Evolutionary conservation across 2,797 vertebrate species (phyloP).

Genomic region (Lateolabrax maculatus): DNA sequence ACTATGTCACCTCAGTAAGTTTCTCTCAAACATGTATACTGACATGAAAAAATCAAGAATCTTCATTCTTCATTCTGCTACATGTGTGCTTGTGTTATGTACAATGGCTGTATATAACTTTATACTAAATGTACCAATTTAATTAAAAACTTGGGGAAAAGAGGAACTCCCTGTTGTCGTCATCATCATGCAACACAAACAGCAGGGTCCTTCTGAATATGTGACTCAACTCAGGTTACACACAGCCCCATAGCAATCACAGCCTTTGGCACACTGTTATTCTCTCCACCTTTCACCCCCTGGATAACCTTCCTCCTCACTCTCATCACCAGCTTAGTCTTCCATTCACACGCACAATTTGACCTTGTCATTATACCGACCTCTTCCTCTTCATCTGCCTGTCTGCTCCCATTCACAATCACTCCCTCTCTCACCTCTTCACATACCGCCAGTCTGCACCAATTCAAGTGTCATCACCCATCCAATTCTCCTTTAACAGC

Average conservation of each 20-base stretch:
- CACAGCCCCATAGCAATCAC: constrained; percentile 14
- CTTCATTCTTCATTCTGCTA: neutral
- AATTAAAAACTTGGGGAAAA: neutral
- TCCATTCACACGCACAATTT: constrained; percentile 46
- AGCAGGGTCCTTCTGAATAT: constrained; percentile 9
- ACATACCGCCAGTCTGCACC: constrained; percentile 48
- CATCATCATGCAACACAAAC: constrained; percentile 1
- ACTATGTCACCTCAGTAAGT: neutral
- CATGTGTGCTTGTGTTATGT: neutral
- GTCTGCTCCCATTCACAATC: constrained; percentile 49
- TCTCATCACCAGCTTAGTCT: constrained; percentile 58
- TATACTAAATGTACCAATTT: no score
- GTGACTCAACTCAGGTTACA: constrained; percentile 29
- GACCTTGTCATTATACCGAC: constrained; percentile 60
- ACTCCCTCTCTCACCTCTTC: constrained; percentile 50
- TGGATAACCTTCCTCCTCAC: constrained; percentile 44
- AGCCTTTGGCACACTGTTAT: constrained; percentile 26
- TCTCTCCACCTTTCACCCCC: constrained; percentile 36
- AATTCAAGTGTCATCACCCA: constrained; percentile 62
- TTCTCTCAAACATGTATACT: neutral
- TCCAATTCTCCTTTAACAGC: constrained; percentile 60
- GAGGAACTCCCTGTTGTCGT: neutral
- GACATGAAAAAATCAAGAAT: no score
- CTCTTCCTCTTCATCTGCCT: constrained; percentile 57
- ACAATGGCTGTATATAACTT: no score